These are phyloP conservation scores for Drosophila ambigua DNA, from an alignment of 1,140 invertebrate species.

Conservation along the genomic window DNA sequence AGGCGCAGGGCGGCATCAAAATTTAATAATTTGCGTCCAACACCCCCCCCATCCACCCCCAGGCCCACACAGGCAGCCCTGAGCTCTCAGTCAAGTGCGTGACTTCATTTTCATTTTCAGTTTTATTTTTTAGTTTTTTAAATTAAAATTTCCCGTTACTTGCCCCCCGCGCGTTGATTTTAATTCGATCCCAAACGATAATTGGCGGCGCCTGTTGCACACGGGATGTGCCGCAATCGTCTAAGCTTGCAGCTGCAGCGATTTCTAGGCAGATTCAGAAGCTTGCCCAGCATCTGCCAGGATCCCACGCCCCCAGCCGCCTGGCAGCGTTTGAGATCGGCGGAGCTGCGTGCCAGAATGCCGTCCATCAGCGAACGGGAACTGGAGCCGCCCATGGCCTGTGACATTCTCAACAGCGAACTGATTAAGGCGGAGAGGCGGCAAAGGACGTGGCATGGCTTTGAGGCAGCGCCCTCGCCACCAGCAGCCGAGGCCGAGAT, in stretches of 20 bases:
- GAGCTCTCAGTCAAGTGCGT: background rate
- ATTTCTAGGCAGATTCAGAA: conserved; percentile 9
- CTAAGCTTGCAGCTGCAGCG: conserved; percentile 23
- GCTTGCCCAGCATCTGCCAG: too few species aligned
- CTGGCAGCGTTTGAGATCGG: too few species aligned
- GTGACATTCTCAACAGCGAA: conserved; percentile 34
- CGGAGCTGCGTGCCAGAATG: background rate
- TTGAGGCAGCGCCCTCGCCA: background rate
- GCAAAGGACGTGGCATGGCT: too few species aligned
- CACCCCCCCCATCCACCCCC: too few species aligned
- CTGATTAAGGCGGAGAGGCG: background rate
- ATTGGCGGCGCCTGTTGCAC: background rate
- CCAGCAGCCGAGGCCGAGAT: too few species aligned
- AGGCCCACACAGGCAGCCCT: too few species aligned
- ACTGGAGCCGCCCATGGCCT: conserved; percentile 16
- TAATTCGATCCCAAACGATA: background rate
- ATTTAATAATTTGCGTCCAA: background rate
- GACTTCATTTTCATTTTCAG: too few species aligned
- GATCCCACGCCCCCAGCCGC: too few species aligned
- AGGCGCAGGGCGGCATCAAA: conserved; percentile 25
- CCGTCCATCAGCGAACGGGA: background rate
- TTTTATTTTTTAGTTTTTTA: background rate
- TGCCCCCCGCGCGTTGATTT: conserved; percentile 5
- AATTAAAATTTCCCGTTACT: conserved; percentile 27
- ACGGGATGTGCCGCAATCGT: conserved; percentile 36